These are phyloP conservation scores for Tenrec ecaudatus DNA, from an alignment of 2,113 vertebrate genomes.

Conservation along the genomic window DNA sequence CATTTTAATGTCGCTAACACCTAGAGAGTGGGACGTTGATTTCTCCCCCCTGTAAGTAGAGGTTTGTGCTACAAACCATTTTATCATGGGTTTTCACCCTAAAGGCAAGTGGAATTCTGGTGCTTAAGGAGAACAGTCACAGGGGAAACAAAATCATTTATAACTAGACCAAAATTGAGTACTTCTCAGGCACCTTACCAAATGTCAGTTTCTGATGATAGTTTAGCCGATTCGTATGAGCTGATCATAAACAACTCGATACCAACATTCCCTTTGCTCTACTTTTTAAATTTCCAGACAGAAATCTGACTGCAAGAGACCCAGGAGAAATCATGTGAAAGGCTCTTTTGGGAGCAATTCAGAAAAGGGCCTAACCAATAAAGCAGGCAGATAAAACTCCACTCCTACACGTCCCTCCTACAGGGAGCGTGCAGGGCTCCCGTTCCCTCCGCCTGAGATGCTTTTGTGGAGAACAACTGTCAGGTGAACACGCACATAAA, in stretches of 20 bases:
- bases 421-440: not conserved
- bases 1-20: not conserved
- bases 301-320: not conserved
- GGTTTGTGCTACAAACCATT: not conserved
- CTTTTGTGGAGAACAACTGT: not conserved
- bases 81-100: not conserved
- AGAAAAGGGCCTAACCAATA: not conserved
- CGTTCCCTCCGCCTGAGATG: too few species aligned
- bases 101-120: not conserved
- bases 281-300: too few species aligned
- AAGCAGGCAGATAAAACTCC: not conserved
- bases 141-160: not conserved
- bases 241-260: not conserved
- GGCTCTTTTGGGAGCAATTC: not conserved
- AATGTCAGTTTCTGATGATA: not conserved
- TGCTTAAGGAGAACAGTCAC: not conserved
- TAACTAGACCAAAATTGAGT: not conserved
- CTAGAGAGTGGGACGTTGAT: not conserved
- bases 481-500: not conserved
- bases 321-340: not conserved
- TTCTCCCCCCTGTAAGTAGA: not conserved
- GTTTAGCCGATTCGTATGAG: not conserved
- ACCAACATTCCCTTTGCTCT: not conserved
- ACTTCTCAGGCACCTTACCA: not conserved
- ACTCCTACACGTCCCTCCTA: not conserved